These are phyloP conservation scores for Paramacrobiotus metropolitanus DNA, from an alignment of 1,140 invertebrate species.

Conservation along the genomic window DNA sequence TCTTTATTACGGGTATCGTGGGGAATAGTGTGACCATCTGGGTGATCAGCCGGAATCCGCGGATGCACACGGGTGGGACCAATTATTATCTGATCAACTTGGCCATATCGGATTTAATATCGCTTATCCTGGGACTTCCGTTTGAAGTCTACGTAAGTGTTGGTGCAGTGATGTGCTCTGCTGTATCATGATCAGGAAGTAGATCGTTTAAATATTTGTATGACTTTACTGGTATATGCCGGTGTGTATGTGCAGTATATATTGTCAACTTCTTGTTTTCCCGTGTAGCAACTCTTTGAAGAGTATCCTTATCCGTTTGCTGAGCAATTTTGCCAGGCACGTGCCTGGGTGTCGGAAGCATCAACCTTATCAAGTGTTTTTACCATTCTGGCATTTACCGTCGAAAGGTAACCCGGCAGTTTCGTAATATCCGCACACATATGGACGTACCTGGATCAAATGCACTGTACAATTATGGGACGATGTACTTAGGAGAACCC, in stretches of 20 bases:
- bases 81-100: constrained; percentile 1
- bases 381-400: not conserved
- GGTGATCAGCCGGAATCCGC: not conserved
- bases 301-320: constrained; percentile 2
- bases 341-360: constrained; percentile 1
- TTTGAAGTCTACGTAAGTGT: constrained; percentile 4
- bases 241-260: not conserved
- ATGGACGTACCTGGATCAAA: too few species aligned
- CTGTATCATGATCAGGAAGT: not conserved
- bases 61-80: not conserved
- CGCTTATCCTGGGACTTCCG: not conserved
- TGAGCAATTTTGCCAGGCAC: not conserved
- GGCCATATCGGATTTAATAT: constrained; percentile 1
- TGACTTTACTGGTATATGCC: too few species aligned
- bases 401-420: constrained; percentile 4
- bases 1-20: constrained; percentile 1
- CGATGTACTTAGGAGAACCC: too few species aligned
- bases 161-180: not conserved
- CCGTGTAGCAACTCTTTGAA: not conserved
- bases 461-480: too few species aligned
- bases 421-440: too few species aligned
- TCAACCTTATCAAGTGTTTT: not conserved
- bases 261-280: not conserved
- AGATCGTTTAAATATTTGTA: too few species aligned
- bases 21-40: not conserved